phyloP scores from a whole-genome alignment of 2,113 vertebrate genomes.

The Laterallus jamaicensis region DNA sequence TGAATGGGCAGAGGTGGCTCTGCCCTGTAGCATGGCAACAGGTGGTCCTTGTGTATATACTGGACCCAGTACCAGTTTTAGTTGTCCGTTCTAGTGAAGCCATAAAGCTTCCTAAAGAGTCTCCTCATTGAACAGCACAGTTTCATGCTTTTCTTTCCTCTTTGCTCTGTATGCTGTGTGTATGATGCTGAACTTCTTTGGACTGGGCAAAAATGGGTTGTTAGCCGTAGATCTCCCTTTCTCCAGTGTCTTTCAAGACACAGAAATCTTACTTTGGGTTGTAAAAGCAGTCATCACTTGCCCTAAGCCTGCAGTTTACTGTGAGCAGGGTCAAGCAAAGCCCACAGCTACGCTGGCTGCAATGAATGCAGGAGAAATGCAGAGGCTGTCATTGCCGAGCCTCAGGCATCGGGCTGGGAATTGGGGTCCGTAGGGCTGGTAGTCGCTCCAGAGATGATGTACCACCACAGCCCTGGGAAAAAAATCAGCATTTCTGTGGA shows the following conservation, averaged over 20 bases:
- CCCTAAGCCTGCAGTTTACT: background rate
- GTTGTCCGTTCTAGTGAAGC: background rate
- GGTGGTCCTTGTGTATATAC: background rate
- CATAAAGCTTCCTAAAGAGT: background rate
- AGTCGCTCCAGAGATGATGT: background rate
- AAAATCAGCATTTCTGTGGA: rapidly evolving
- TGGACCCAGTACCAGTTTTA: background rate
- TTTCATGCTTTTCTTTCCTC: rapidly evolving
- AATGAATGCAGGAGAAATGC: conserved; percentile 78
- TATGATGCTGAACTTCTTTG: background rate
- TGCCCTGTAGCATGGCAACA: background rate
- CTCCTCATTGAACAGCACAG: rapidly evolving
- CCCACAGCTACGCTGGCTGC: conserved; percentile 71
- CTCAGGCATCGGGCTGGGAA: background rate
- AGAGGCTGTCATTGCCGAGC: conserved; percentile 87
- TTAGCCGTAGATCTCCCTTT: background rate
- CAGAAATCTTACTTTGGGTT: background rate
- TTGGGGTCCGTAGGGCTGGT: rapidly evolving
- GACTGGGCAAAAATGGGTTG: background rate
- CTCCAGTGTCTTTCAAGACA: background rate
- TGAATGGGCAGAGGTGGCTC: background rate
- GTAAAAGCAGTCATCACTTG: background rate
- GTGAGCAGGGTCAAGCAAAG: conserved; percentile 71
- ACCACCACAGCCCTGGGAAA: background rate
- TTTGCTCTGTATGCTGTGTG: rapidly evolving